Percentiles rank a stretch among this genome's conserved stretches.
These are phyloP conservation scores for Egretta garzetta DNA, from an alignment of 2,113 vertebrate genomes.

Conservation along the genomic window DNA sequence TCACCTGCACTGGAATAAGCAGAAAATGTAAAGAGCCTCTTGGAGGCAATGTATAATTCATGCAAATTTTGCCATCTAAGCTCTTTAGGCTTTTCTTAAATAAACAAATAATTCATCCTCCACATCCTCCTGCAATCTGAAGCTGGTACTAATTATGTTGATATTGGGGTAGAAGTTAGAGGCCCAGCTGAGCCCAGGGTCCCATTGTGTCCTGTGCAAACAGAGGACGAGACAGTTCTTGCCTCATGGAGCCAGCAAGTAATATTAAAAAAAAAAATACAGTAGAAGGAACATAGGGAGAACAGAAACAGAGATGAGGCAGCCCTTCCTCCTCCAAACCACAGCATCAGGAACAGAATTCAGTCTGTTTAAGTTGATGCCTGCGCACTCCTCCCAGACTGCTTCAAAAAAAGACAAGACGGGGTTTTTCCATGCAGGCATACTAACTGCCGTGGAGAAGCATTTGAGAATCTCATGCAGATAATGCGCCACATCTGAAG, in stretches of 20 bases:
- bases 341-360: neutral
- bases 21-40: neutral
- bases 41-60: neutral
- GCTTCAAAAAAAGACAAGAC: neutral
- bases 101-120: slow-evolving; percentile 17
- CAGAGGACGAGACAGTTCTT: neutral
- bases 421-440: neutral
- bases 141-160: neutral
- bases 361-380: neutral
- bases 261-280: neutral
- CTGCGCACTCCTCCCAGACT: neutral
- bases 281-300: neutral
- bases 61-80: neutral
- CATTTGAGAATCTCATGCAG: neutral
- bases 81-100: slow-evolving; percentile 18
- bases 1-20: neutral
- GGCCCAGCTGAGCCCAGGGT: neutral
- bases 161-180: neutral
- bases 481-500: neutral
- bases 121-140: neutral
- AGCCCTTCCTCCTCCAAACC: neutral
- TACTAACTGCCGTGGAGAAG: neutral
- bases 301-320: neutral
- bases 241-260: neutral
- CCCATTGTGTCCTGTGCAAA: neutral